phyloP scores from a whole-genome alignment of 1,140 invertebrate genomes.

The Microplitis demolitor region DNA sequence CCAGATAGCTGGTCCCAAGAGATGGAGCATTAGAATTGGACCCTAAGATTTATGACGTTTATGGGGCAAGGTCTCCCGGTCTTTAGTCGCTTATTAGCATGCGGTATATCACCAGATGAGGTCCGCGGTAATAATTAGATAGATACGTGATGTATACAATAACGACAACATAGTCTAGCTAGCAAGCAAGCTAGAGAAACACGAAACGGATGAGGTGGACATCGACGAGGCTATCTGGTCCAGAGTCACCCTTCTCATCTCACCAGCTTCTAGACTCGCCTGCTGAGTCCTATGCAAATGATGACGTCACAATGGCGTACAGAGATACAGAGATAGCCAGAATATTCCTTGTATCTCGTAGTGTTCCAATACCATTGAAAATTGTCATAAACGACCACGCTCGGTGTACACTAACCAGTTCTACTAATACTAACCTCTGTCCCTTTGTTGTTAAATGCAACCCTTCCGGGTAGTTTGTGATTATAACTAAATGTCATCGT shows the following conservation, averaged over 20 bases:
- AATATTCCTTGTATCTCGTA: not conserved
- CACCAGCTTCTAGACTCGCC: conserved; percentile 17
- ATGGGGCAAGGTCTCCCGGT: conserved; percentile 53
- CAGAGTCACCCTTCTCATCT: not conserved
- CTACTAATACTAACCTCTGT: too few species aligned
- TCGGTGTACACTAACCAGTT: too few species aligned
- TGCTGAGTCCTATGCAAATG: conserved; percentile 59
- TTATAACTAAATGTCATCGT: too few species aligned
- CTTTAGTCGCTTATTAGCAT: conserved; percentile 65
- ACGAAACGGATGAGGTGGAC: conserved; percentile 29
- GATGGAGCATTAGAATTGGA: conserved; percentile 47
- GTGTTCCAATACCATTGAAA: not conserved
- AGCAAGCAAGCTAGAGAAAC: too few species aligned
- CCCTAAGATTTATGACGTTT: conserved; percentile 57
- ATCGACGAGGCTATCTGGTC: conserved; percentile 29
- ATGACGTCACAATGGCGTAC: conserved; percentile 52
- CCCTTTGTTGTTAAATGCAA: too few species aligned
- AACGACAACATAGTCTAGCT: conserved; percentile 10
- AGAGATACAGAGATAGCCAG: not conserved
- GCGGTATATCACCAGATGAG: conserved; percentile 59
- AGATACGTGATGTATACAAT: conserved; percentile 57
- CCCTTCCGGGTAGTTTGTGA: too few species aligned
- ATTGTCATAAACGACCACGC: too few species aligned
- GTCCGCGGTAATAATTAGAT: conserved; percentile 62
- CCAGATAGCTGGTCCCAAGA: not conserved